These are phyloP conservation scores for Galleria mellonella DNA, from an alignment of 1,140 invertebrate genomes.

Conservation along the genomic window DNA sequence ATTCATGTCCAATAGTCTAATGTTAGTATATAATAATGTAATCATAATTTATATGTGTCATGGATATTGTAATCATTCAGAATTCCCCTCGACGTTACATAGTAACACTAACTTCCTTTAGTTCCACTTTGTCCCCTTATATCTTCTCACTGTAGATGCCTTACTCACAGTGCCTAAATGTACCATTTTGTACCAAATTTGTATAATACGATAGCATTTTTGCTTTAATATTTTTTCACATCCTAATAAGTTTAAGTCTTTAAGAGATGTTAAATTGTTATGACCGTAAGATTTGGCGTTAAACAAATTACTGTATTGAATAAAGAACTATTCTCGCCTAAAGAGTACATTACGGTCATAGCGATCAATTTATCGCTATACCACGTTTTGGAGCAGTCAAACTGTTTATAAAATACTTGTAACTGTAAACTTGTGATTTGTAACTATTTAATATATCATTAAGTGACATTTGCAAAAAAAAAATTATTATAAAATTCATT, in stretches of 20 bases:
- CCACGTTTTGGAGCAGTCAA: constrained; percentile 25
- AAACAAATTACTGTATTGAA: not conserved
- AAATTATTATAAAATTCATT: constrained; percentile 11
- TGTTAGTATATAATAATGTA: constrained; percentile 9
- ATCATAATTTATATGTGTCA: constrained; percentile 9
- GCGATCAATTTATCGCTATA: constrained; percentile 17
- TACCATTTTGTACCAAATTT: constrained; percentile 72
- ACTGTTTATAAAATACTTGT: constrained; percentile 22
- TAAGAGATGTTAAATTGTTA: constrained; percentile 31
- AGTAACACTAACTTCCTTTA: not conserved
- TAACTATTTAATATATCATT: constrained; percentile 19
- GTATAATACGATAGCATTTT: constrained; percentile 53
- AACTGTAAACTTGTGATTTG: constrained; percentile 15
- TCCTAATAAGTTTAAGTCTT: constrained; percentile 45
- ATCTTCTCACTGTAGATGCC: constrained; percentile 74
- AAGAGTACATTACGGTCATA: constrained; percentile 4
- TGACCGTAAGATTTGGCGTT: constrained; percentile 14
- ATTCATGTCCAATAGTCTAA: not conserved
- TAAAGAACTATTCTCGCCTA: no score
- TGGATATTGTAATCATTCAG: constrained; percentile 2
- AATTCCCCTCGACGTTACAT: not conserved
- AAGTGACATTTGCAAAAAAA: constrained; percentile 16
- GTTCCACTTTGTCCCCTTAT: constrained; percentile 31
- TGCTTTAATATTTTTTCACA: constrained; percentile 53
- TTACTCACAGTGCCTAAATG: constrained; percentile 75